These are phyloP conservation scores for Carapus acus DNA, from an alignment of 2,797 vertebrate genomes.

Conservation along the genomic window DNA sequence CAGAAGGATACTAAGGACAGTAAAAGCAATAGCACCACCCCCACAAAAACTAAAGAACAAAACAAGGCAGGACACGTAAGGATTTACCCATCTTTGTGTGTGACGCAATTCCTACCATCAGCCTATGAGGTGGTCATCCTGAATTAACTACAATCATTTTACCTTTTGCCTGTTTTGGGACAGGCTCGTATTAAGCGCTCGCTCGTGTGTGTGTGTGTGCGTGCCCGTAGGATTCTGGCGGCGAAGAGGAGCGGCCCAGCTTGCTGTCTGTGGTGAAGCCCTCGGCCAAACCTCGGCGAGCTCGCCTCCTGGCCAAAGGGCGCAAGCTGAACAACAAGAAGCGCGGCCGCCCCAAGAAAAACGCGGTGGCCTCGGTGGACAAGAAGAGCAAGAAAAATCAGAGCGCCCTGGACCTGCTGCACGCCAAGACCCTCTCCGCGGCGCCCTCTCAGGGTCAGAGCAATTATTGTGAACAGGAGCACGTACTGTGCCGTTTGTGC, in stretches of 20 bases:
- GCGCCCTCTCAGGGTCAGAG: conserved; percentile 89
- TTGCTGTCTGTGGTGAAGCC: conserved; percentile 77
- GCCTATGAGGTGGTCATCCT: not conserved
- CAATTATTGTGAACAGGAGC: too few relatives aligned
- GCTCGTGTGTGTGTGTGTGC: not conserved
- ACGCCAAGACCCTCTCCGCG: conserved; percentile 85
- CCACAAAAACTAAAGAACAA: conserved; percentile 88
- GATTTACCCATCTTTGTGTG: not conserved
- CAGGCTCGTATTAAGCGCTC: not conserved
- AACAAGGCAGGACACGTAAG: conserved; percentile 71
- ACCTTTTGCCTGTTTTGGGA: not conserved
- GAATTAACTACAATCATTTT: not conserved
- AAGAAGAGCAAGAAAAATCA: conserved; percentile 90
- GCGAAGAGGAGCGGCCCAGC: conserved; percentile 83
- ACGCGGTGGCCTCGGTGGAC: conserved; percentile 71
- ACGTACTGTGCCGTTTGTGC: too few relatives aligned
- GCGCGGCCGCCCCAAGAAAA: conserved; percentile 94
- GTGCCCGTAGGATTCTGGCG: conserved; percentile 82
- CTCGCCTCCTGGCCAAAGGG: conserved; percentile 86
- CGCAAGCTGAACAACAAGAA: conserved; percentile 91
- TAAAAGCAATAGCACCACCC: conserved; percentile 94
- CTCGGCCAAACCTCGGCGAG: conserved; percentile 83
- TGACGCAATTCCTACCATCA: not conserved
- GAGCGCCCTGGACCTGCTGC: conserved; percentile 87
- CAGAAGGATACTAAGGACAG: conserved; percentile 86